Conservation (phyloP, 1,140 invertebrate genomes). For the Ceratina australensis region DNA sequence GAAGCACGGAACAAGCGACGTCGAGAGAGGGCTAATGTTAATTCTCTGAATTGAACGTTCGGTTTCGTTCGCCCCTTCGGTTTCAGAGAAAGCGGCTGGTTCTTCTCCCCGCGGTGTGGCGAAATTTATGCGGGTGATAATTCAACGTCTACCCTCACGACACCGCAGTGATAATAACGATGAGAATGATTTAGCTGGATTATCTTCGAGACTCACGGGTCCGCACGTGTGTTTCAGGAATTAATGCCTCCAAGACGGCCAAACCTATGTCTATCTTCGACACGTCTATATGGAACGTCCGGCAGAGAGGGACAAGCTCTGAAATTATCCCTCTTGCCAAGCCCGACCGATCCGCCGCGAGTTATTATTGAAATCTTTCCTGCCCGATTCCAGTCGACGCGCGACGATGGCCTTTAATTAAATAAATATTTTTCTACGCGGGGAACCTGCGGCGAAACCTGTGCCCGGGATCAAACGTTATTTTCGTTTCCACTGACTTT, state of each 20-base stretch:
- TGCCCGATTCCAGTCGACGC: neutral
- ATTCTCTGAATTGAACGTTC: constrained; percentile 16
- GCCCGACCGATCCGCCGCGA: constrained; percentile 23
- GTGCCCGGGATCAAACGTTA: neutral
- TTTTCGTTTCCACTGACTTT: neutral
- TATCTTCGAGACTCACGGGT: neutral
- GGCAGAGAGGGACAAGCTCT: constrained; percentile 16
- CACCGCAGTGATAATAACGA: constrained; percentile 40
- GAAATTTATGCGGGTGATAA: constrained; percentile 41
- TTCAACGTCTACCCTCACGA: constrained; percentile 27
- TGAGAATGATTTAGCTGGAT: constrained; percentile 38
- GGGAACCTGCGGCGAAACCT: neutral
- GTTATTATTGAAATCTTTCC: constrained; percentile 41
- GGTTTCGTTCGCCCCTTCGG: constrained; percentile 9
- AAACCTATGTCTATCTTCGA: constrained; percentile 52
- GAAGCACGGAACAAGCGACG: neutral
- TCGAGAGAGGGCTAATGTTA: neutral
- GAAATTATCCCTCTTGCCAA: constrained; percentile 41
- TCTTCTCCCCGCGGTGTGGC: no score
- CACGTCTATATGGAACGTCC: constrained; percentile 41
- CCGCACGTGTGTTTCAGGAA: constrained; percentile 38
- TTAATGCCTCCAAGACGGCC: constrained; percentile 44
- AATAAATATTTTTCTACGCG: constrained; percentile 33
- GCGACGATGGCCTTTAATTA: constrained; percentile 14
- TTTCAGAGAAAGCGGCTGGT: constrained; percentile 2